Evolutionary conservation across 2,797 vertebrate genomes (phyloP), one percentile per base, ranked within the genome.

Genomic region (Decapterus maruadsi): DNA sequence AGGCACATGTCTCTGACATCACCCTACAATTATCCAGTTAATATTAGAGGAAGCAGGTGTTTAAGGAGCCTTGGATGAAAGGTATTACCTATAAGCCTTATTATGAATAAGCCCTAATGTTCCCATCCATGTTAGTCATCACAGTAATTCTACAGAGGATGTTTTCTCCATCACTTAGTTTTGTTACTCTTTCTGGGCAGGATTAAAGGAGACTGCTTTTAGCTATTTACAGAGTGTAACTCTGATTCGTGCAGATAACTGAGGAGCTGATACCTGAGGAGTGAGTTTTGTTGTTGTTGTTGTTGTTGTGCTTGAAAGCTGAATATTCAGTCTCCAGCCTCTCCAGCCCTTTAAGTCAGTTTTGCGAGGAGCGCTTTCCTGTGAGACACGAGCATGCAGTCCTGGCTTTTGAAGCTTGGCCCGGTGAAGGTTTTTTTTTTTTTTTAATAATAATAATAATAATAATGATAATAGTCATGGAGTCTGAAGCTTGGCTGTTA

Each of bases 71-170:
- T 59, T 59, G 75, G 80, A 84, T 89, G 82, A 89, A 82, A 75
- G 73, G 77, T 71, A 82, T 84, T 88, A 83, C 78, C 77, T 60
- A 2, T 89, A 87, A 92, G 86, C 77, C 80, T 85, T 67, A 78
- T 87, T 85, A 90, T 75, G 80, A 77, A 83, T 82, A 86, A 90
- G 68, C 77, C 73, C 77, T 83, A 72, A 83, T 86, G 75, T 85
- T 87, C 75, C 83, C 72, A 77, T 77, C 80, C 50, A 77, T 68
- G 77, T 86, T 89, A 78, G 74, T 86, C 86, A 86, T 66, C 73
- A 54, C 63, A 68, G 68, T 83, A 71, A 88, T 87, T 87, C 81
- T 72, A 6, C 80, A n/a, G 77, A 73, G 63, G 64, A 72, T 77
- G 55, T 79, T 76, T 78, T 76, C 64, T 70, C 68, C 71, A 69